Evolutionary conservation across 2,888 invertebrate genomes (phyloP).

Genomic region (Actias luna): DNA sequence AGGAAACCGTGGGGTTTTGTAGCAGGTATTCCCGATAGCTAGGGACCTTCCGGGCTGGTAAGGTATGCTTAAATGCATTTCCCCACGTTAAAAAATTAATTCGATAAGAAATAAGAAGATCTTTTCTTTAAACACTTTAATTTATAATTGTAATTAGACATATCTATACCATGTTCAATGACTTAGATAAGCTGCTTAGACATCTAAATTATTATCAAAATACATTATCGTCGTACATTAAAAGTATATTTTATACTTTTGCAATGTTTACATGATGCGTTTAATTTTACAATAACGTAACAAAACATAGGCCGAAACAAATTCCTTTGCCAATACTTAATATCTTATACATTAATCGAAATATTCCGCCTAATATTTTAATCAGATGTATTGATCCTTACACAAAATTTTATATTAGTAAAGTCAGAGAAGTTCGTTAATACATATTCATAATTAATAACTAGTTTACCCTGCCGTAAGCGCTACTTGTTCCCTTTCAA

Average conservation of each 20-base stretch:
- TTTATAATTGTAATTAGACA: background rate
- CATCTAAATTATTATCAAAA: background rate
- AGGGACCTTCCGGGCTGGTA: no score
- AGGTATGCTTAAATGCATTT: no score
- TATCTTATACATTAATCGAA: background rate
- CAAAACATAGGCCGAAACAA: background rate
- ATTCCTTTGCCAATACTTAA: background rate
- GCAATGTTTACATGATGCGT: background rate
- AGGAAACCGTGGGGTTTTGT: no score
- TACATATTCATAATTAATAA: constrained; percentile 17
- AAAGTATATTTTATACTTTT: background rate
- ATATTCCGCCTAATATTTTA: background rate
- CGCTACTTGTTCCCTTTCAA: constrained; percentile 31
- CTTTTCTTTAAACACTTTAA: background rate
- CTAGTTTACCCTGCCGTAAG: constrained; percentile 39
- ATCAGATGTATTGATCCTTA: background rate
- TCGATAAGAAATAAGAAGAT: background rate
- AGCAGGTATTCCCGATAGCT: no score
- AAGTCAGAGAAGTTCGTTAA: background rate
- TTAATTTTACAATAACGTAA: background rate
- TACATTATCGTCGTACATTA: background rate
- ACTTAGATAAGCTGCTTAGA: background rate
- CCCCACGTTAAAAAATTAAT: no score
- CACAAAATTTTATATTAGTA: background rate
- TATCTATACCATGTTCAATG: background rate